Evolutionary conservation across 2,113 vertebrate species (phyloP).

Genomic region (Pelodiscus sinensis): DNA sequence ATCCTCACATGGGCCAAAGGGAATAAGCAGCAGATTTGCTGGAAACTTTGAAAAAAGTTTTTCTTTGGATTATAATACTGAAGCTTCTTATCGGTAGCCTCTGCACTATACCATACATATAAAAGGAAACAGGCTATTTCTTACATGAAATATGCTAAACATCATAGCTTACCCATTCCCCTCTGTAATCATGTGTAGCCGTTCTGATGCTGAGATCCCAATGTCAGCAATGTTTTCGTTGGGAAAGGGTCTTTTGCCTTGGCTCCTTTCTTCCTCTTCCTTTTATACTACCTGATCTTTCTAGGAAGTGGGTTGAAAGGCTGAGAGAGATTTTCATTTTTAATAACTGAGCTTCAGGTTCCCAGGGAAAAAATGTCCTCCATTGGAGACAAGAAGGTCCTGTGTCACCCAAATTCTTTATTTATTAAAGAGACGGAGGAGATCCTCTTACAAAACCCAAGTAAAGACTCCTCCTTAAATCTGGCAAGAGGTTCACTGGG

Average conservation of each 20-base stretch:
- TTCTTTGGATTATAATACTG: neutral
- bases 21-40: neutral
- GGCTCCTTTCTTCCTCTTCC: constrained; percentile 39
- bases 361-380: constrained; percentile 58
- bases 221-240: constrained; percentile 6
- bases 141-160: neutral
- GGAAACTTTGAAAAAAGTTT: neutral
- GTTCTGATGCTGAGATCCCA: constrained; percentile 13
- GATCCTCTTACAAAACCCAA: constrained; percentile 68
- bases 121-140: neutral
- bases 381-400: constrained; percentile 69
- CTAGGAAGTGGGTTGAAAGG: constrained; percentile 63
- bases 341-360: constrained; percentile 74
- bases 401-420: constrained; percentile 76
- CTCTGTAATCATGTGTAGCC: neutral
- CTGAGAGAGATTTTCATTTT: constrained; percentile 74
- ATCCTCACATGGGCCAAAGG: neutral
- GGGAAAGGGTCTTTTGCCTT: constrained; percentile 16
- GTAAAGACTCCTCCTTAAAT: constrained; percentile 50
- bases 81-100: neutral
- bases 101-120: neutral
- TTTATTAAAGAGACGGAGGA: constrained; percentile 74
- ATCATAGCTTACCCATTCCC: constrained; percentile 57
- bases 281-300: constrained; percentile 64
- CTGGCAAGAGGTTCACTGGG: constrained; percentile 16